Evolutionary conservation across 2,797 vertebrate species (phyloP).

Genomic region (Trachurus trachurus): DNA sequence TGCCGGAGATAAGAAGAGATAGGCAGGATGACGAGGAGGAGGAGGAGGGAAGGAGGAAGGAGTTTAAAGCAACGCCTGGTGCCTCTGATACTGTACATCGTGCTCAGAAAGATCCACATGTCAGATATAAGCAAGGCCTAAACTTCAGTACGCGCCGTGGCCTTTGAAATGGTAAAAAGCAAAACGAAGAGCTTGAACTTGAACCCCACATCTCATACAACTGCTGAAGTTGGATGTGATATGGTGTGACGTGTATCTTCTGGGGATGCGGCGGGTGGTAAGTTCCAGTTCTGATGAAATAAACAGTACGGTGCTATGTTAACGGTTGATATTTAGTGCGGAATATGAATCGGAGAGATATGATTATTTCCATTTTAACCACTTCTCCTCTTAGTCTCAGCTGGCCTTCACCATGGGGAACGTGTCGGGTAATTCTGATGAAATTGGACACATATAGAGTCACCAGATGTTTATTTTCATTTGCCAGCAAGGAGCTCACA

Average conservation of each 20-base stretch:
- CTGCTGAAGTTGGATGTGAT: slow-evolving; percentile 10
- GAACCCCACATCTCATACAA: no score
- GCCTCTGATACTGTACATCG: slow-evolving; percentile 44
- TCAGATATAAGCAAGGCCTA: slow-evolving; percentile 41
- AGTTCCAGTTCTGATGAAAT: neutral
- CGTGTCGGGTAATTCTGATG: neutral
- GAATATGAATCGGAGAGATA: neutral
- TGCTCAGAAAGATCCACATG: slow-evolving; percentile 44
- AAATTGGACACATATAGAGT: neutral
- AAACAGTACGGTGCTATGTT: neutral
- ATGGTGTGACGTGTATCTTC: neutral
- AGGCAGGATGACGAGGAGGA: neutral
- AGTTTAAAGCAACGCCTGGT: slow-evolving; percentile 32
- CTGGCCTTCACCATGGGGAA: no score
- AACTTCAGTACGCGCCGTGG: slow-evolving; percentile 7
- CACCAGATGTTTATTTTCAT: neutral
- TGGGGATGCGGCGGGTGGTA: neutral
- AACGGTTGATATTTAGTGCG: neutral
- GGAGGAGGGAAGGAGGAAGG: slow-evolving; percentile 14
- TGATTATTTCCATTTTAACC: neutral
- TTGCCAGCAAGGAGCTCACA: neutral
- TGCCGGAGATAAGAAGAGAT: slow-evolving; percentile 40
- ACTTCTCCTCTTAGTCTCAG: neutral
- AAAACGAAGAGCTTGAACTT: slow-evolving; percentile 8
- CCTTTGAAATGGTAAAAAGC: slow-evolving; percentile 53